Evolutionary conservation across 2,113 vertebrate genomes (phyloP).

Genomic region (Pelusios castaneus): DNA sequence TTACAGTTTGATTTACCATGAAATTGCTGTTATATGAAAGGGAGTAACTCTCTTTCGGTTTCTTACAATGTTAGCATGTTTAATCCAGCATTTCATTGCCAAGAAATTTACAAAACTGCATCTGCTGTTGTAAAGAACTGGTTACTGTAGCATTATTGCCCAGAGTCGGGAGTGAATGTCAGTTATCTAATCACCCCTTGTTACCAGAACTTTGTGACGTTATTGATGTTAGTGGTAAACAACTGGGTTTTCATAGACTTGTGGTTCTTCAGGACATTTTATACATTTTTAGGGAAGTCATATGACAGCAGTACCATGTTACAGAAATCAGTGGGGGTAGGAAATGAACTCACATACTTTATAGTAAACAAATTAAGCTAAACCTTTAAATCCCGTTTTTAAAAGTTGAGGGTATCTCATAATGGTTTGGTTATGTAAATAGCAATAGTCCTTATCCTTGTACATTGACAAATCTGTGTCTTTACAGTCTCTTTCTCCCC

Average conservation of each 20-base stretch:
- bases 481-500: neutral
- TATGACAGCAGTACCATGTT: neutral
- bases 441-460: neutral
- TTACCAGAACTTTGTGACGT: neutral
- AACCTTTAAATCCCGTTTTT: neutral
- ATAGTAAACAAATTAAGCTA: neutral
- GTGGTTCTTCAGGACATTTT: neutral
- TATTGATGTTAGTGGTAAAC: neutral
- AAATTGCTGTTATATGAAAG: neutral
- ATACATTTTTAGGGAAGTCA: neutral
- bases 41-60: neutral
- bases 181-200: neutral
- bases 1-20: neutral
- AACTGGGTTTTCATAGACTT: neutral
- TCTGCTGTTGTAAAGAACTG: neutral
- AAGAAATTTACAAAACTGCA: neutral
- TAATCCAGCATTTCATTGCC: neutral
- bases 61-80: neutral
- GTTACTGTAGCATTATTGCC: neutral
- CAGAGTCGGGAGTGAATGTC: neutral
- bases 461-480: neutral
- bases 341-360: neutral
- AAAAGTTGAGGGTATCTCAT: neutral
- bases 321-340: neutral
- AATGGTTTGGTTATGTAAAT: neutral